Evolutionary conservation across 2,113 vertebrate species (phyloP), one percentile per base, ranked within the genome.

Genomic region (Shinisaurus crocodilurus): DNA sequence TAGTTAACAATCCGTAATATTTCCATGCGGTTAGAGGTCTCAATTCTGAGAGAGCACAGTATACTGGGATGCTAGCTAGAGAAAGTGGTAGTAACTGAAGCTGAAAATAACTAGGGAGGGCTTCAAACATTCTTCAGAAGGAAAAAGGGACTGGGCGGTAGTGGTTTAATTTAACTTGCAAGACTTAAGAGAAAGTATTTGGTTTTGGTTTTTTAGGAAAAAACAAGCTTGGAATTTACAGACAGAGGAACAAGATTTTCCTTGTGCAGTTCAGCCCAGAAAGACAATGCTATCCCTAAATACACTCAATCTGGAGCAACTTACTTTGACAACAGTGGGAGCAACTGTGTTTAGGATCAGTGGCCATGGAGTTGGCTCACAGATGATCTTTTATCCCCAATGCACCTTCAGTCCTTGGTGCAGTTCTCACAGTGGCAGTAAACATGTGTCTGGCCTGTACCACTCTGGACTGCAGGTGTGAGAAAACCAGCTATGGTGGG

Each of bases 51-150:
- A 92, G 72, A 90, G 91, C 32, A 85, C 65, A 40, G n/a, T 76
- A 91, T 40, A 94, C 88, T 93, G 95, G 94, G 96, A 97, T 97
- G 98, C 98, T 97, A 96, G 95, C 95, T 95, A 88, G 88, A 83
- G 86, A 85, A 92, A 75, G 82, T 57, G 74, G 75, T 1, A 90
- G 80, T 27, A 90, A 67, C 5, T 84, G 74, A 90, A 91, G 90
- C 63, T 93, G 70, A 85, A 83, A 5, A 0, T 5, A 75, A 89
- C 5, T 88, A 76, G 90, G 81, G 69, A 67, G 77, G 74, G 40
- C 50, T 82, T 86, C 90, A 77, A 74, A 79, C 89, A 69, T 90
- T 90, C 95, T 93, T 93, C 60, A 92, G 92, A 91, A 94, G 91
- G 91, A 94, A 77, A 34, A 88, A 67, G 43, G 90, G 88, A 80